Base-by-base conservation (phyloP, 2,888 invertebrate genomes). In the Linyphia triangularis region DNA sequence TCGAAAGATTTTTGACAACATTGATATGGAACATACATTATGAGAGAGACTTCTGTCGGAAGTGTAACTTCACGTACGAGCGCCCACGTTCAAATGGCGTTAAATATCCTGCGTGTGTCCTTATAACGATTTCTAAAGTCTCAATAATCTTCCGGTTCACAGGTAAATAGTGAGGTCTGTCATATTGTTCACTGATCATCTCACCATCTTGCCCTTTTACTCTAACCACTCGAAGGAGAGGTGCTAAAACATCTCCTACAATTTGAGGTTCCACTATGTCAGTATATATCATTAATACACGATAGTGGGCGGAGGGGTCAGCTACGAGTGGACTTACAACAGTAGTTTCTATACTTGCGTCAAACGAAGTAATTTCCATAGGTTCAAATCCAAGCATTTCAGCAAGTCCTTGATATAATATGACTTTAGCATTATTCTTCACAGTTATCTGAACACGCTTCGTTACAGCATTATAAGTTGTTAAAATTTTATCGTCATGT, bases 221-320 rank as follows among this genome's bases (percentile, higher is more conserved):
- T 30, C 90, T 90, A 0, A 91, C 91, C 9, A 91, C 90, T n/a
- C 91, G 83, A 13, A 92, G 26, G 16, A 92, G 88, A 1, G 90
- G 88, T 13, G 91, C 90, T 40, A 90, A 51, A 5, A 86, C 83
- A 73, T 91, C 91, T n/a, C 92, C 91, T 33, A 89, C 78, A 13
- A 84, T 30, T 72, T 59, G 78, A 0, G 91, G 90, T 77, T 91
- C 90, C 1, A 91, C 90, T 10, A 92, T 84, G 77, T 92, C 90
- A 24, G 90, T 88, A 89, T 91, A 90, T 61, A 92, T 69, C 79
- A 37, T 90, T 51, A 91, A 22, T 1, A 70, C 51, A 28, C 26
- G n/a, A 26, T 40, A 67, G 33, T 22, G 22, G 0, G 30, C 65
- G 1, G 22, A 19, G 7, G 72, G 79, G 24, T 85, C 85, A 0